A percentile compares a stretch with the other conserved stretches of the same genome.
These are phyloP conservation scores for Zaprionus ornatus DNA, from an alignment of 1,140 invertebrate genomes.

Conservation along the genomic window DNA sequence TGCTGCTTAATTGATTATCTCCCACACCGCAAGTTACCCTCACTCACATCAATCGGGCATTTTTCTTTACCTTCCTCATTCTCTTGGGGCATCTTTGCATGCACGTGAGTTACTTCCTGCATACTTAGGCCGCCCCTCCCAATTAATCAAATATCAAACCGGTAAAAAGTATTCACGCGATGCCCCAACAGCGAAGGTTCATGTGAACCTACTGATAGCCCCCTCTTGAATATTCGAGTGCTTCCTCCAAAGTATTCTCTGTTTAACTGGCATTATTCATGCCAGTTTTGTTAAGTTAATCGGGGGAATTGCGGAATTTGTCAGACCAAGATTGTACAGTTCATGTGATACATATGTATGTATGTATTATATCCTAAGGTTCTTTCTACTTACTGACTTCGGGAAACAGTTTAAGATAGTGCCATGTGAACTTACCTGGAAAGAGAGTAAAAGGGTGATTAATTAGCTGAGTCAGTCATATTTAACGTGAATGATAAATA, in stretches of 20 bases:
- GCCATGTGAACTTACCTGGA: conserved; percentile 60
- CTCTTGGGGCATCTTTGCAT: conserved; percentile 23
- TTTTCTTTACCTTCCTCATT: conserved; percentile 27
- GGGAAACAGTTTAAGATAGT: background rate
- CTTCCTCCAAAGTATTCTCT: conserved; percentile 38
- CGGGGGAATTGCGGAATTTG: conserved; percentile 6
- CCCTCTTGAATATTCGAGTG: conserved; percentile 37
- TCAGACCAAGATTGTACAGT: background rate
- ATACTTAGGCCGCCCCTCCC: conserved; percentile 51
- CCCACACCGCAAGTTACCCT: conserved; percentile 13
- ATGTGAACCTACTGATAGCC: conserved; percentile 38
- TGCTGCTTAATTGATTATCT: conserved; percentile 44
- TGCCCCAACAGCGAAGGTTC: conserved; percentile 15
- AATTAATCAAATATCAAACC: conserved; percentile 69
- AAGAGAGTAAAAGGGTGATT: conserved; percentile 56
- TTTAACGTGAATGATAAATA: conserved; percentile 5
- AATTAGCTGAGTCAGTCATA: conserved; percentile 55
- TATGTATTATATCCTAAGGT: background rate
- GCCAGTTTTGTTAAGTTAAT: conserved; percentile 45
- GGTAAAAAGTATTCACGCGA: conserved; percentile 64
- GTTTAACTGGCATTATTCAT: conserved; percentile 53
- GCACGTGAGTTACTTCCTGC: conserved; percentile 66
- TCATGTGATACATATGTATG: background rate
- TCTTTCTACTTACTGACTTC: conserved; percentile 51
- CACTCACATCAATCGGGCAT: conserved; percentile 10